phyloP scores from a whole-genome alignment of 1,140 invertebrate species.

The Xylocopa sonorina region DNA sequence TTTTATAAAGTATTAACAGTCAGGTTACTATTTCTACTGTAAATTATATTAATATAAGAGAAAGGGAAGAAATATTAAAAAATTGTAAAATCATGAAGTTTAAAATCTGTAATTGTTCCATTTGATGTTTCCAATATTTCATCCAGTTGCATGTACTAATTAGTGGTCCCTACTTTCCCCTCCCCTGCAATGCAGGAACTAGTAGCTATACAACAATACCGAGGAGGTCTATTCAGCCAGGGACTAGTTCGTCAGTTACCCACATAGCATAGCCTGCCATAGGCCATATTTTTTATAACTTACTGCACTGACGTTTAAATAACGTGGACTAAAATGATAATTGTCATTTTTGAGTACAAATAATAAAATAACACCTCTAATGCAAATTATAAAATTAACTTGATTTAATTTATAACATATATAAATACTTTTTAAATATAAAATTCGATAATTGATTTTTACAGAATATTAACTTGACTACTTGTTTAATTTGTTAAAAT shows the following conservation, averaged over 20 bases:
- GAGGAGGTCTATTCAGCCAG: slow-evolving; percentile 81
- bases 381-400: too few relatives aligned
- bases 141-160: slow-evolving; percentile 81
- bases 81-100: slow-evolving; percentile 39
- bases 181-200: slow-evolving; percentile 80
- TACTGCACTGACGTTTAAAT: slow-evolving; percentile 75
- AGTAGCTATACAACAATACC: slow-evolving; percentile 83
- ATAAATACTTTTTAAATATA: not conserved
- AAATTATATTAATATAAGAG: not conserved
- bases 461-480: not conserved
- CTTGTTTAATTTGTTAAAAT: too few relatives aligned
- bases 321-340: slow-evolving; percentile 50
- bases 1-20: too few relatives aligned
- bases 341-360: not conserved
- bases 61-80: not conserved
- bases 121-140: slow-evolving; percentile 65
- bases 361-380: too few relatives aligned
- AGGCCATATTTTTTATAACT: slow-evolving; percentile 72
- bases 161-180: slow-evolving; percentile 77
- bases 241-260: slow-evolving; percentile 81
- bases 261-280: slow-evolving; percentile 77
- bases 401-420: not conserved
- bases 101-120: slow-evolving; percentile 48
- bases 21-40: not conserved
- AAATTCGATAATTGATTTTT: not conserved